These are phyloP conservation scores for Odontocerum albicorne DNA, from an alignment of 2,888 invertebrate genomes.

Conservation along the genomic window DNA sequence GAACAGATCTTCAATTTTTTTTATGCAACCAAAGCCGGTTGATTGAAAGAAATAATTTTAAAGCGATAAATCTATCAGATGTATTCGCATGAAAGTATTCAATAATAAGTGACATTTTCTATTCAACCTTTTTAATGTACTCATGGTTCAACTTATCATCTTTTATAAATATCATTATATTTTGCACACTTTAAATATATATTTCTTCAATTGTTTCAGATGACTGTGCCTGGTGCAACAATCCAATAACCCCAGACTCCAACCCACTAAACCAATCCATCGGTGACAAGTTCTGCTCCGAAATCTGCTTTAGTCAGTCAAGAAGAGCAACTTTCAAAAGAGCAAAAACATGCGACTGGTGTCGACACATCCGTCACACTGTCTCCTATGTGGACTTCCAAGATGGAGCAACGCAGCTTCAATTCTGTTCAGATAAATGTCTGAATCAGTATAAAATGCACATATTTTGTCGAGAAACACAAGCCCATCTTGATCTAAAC, in stretches of 20 bases:
- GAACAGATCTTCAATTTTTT: too few relatives aligned
- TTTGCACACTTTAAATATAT: background rate
- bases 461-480: conserved; percentile 91
- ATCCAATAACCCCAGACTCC: conserved; percentile 59
- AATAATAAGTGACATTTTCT: too few relatives aligned
- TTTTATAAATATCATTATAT: too few relatives aligned
- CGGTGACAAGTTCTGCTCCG: conserved; percentile 75
- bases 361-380: conserved; percentile 85
- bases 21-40: too few relatives aligned
- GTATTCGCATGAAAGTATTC: too few relatives aligned
- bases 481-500: conserved; percentile 86
- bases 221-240: conserved; percentile 77
- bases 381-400: conserved; percentile 91
- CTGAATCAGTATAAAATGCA: conserved; percentile 97
- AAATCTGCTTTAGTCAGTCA: conserved; percentile 88
- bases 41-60: too few relatives aligned
- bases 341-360: conserved; percentile 93
- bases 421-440: conserved; percentile 91
- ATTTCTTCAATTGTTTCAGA: conserved; percentile 47
- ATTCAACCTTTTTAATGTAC: too few relatives aligned
- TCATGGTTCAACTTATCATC: too few relatives aligned
- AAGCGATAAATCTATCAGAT: too few relatives aligned
- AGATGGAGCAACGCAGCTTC: conserved; percentile 88
- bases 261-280: conserved; percentile 53
- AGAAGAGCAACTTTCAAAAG: conserved; percentile 87